Evolutionary conservation across 2,113 vertebrate genomes (phyloP), one percentile per base, ranked within the genome.

Genomic region (Ameiurus melas): DNA sequence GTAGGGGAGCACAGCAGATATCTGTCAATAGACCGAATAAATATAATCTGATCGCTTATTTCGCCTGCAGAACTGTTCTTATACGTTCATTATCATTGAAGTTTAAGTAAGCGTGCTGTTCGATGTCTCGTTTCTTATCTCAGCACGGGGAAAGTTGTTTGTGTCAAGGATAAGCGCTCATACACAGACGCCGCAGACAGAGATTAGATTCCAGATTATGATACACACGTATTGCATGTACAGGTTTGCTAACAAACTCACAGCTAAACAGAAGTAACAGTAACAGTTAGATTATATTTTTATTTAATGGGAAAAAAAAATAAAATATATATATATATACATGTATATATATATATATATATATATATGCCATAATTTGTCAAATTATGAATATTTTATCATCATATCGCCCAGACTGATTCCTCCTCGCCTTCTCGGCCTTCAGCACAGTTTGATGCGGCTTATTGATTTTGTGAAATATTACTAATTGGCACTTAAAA

Each of bases 381-480:
- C 25, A 70, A n/a, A 33, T 1, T 19, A 33, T 16, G 5, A 33
- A 7, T 70, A 70, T 33, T 14, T 25, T 75, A 43, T 10, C 2
- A 22, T 51, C 22, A 0, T 16, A 75, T 43, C 19, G 4, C 68
- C 16, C 30, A 33, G 30, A 16, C 5, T 16, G 36, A 2, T 19
- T 43, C 39, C 71, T 43, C 10, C 10, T 1, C 3, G 33, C 70
- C 7, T 39, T 39, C 30, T 5, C 47, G 53, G 10, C 25, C 77
- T 53, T n/a, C 25, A 53, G 27, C 51, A n/a, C 22, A 19, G 14
- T 68, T 66, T 27, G 30, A 62, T 5, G 51, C 30, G 22, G 10
- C 51, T 80, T 57, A 85, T 53, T 57, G 84, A 73, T 53, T 71
- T 85, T 13, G 51, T 55, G 51, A 85, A 85, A 85, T 47, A 57